Evolutionary conservation across 1,140 invertebrate genomes (phyloP).

Genomic region (Drosophila albomicans): DNA sequence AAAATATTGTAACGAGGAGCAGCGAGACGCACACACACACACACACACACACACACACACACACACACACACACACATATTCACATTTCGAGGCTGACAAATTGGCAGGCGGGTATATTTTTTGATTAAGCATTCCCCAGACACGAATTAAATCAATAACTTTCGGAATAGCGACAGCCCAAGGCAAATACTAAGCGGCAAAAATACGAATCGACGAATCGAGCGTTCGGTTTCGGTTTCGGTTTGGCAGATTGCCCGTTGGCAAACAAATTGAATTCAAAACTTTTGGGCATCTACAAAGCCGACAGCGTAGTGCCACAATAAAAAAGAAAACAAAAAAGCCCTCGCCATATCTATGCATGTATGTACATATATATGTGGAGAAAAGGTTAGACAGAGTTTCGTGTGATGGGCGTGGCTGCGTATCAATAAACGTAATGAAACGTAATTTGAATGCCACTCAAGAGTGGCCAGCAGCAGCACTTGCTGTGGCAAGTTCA

Average conservation of each 20-base stretch:
- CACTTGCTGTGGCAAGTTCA: constrained; percentile 10
- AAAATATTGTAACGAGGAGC: constrained; percentile 18
- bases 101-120: constrained; percentile 59
- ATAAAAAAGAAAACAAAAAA: constrained; percentile 8
- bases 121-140: constrained; percentile 82
- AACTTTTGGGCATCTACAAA: constrained; percentile 42
- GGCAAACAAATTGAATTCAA: constrained; percentile 78
- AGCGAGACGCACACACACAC: neutral
- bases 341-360: too few species aligned
- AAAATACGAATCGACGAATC: neutral
- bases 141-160: constrained; percentile 82
- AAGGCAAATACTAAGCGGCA: constrained; percentile 41
- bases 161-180: constrained; percentile 52
- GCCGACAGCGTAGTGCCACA: constrained; percentile 1
- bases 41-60: constrained; percentile 35
- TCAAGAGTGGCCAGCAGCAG: constrained; percentile 60
- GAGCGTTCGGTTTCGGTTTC: constrained; percentile 24
- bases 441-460: constrained; percentile 79
- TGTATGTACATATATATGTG: neutral
- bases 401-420: neutral
- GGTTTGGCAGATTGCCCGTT: constrained; percentile 51
- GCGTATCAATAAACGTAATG: constrained; percentile 73
- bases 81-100: constrained; percentile 43
- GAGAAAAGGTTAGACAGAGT: constrained; percentile 26
- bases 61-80: constrained; percentile 31